Conservation (phyloP, 2,113 vertebrate species). For the Atrichornis clamosus region DNA sequence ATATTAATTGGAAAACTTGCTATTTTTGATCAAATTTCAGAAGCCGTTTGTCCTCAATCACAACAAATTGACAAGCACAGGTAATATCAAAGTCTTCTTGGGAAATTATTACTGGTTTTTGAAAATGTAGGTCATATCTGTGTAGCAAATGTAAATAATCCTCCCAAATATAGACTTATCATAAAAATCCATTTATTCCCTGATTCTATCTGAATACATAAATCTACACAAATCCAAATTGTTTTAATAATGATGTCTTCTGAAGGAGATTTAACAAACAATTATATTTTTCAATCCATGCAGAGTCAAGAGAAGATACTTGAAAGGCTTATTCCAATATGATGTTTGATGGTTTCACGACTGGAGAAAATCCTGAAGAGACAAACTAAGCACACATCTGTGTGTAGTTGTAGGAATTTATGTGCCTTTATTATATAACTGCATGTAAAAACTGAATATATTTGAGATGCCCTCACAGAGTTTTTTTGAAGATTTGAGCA, state of each 20-base stretch:
- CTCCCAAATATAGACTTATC: not conserved
- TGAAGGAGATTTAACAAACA: not conserved
- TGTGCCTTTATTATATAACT: not conserved
- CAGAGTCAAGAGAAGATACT: not conserved
- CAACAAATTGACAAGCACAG: not conserved
- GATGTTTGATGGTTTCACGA: not conserved
- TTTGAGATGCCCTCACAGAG: not conserved
- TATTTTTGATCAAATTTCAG: not conserved
- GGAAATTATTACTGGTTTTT: not conserved
- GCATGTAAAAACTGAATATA: not conserved
- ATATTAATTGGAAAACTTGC: not conserved
- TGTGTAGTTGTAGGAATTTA: not conserved
- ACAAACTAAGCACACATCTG: not conserved
- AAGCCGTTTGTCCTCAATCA: not conserved
- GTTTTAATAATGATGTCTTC: conserved; percentile 18
- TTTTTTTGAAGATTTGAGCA: not conserved
- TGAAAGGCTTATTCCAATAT: not conserved
- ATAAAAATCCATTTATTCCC: conserved; percentile 41
- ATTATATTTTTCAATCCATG: not conserved
- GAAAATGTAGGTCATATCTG: conserved; percentile 29
- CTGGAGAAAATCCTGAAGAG: not conserved
- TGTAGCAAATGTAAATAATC: conserved; percentile 31
- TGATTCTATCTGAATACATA: conserved; percentile 2
- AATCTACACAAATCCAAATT: not conserved
- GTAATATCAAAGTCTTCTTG: not conserved